Evolutionary conservation across 2,888 invertebrate genomes (phyloP), one percentile per base, ranked within the genome.

Genomic region (Lagria hirta): DNA sequence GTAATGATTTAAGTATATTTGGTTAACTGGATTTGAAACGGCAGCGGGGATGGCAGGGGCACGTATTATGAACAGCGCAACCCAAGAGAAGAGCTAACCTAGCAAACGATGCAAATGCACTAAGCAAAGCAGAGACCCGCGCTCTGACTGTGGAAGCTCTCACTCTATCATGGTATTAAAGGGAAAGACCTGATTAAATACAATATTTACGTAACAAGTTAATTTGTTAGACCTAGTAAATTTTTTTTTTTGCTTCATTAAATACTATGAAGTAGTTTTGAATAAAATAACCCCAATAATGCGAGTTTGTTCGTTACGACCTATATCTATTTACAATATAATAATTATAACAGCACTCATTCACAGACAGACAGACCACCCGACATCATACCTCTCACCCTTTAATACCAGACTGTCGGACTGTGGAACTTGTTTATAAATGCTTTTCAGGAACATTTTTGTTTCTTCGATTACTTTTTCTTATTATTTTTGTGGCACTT

Each of bases 391-490:
- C 64, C 60, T 64, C 68, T 70, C 65, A 58, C 71, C 70, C 71
- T 70, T 70, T 70, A 71, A 71, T 71, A 72, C 70, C 71, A 71
- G 63, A 64, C 60, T 60, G 48, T 58, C 48, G 52, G 50, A 54
- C 55, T 57, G 58, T 51, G 49, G 55, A 52, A 47, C 46, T 47
- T 42, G 42, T 27, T 64, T 68, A n/a, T 72, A 69, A 71, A 72
- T 70, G 73, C 72, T 73, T 73, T 70, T 70, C 71, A 74, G 74
- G 73, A 74, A 75, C 73, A 72, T 73, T 71, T 69, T 36, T 52
- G 43, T 53, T 52, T 65, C 61, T 61, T 61, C 56, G 58, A 59
- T 60, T 56, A 54, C 49, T 55, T 52, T 28, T 38, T 13, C 35
- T 35, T 47, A 41, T 10, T 43, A 16, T 38, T 41, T 48, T 64